Percentiles rank a stretch among this genome's conserved stretches.
These are phyloP conservation scores for Clupea harengus DNA, from an alignment of 2,113 vertebrate genomes.

Conservation along the genomic window DNA sequence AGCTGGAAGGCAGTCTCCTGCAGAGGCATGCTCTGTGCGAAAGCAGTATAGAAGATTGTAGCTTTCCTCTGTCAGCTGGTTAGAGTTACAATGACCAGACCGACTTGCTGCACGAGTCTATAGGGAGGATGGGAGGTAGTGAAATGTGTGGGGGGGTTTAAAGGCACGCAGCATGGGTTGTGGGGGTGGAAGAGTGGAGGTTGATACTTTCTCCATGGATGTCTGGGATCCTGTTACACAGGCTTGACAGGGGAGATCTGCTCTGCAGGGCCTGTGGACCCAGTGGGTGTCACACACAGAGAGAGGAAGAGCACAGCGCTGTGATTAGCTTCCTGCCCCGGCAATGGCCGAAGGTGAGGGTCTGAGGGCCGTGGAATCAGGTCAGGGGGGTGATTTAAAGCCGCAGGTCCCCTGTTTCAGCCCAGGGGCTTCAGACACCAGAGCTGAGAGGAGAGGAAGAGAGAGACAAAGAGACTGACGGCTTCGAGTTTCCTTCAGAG, in stretches of 20 bases:
- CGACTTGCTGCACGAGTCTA: neutral
- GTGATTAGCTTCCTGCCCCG: slow-evolving; percentile 30
- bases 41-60: neutral
- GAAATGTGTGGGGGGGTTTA: neutral
- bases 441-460: neutral
- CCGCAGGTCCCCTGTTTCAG: neutral
- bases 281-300: neutral
- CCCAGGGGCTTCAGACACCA: neutral
- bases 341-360: neutral
- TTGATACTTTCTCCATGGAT: slow-evolving; percentile 13
- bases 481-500: neutral
- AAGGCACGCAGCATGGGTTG: neutral
- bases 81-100: slow-evolving; percentile 41
- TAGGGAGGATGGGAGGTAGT: neutral
- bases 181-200: neutral
- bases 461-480: neutral
- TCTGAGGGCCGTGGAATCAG: neutral
- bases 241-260: neutral
- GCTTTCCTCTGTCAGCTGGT: slow-evolving; percentile 25
- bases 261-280: neutral
- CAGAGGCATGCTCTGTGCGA: slow-evolving; percentile 23
- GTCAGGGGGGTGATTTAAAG: neutral
- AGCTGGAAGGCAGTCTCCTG: slow-evolving; percentile 31
- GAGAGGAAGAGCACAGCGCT: slow-evolving; percentile 10
- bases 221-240: neutral